Percentiles rank a stretch among this genome's conserved stretches.
These are phyloP conservation scores for Zeus faber DNA, from an alignment of 2,113 vertebrate species.

Conservation along the genomic window DNA sequence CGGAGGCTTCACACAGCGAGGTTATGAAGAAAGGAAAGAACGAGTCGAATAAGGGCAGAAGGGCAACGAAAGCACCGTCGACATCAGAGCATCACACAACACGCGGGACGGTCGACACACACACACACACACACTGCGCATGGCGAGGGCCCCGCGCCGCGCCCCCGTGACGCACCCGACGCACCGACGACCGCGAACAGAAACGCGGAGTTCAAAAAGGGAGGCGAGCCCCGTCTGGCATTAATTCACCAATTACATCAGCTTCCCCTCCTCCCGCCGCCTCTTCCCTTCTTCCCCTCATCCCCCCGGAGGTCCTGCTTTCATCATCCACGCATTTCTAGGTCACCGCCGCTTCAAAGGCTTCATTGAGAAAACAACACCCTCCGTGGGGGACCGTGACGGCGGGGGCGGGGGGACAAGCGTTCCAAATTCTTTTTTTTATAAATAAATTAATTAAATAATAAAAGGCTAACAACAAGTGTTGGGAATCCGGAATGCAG, in stretches of 20 bases:
- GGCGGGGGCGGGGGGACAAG: slow-evolving; percentile 31
- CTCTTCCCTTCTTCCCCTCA: neutral
- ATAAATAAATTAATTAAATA: too few species aligned
- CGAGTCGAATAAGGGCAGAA: too few species aligned
- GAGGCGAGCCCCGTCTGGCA: slow-evolving; percentile 8
- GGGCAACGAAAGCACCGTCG: too few species aligned
- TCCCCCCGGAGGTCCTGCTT: slow-evolving; percentile 14
- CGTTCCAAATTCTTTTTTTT: too few species aligned
- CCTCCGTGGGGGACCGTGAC: slow-evolving; percentile 38
- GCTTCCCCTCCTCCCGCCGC: slow-evolving; percentile 1
- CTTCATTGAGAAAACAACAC: slow-evolving; percentile 40
- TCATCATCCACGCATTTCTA: slow-evolving; percentile 39
- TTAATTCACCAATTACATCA: slow-evolving; percentile 13
- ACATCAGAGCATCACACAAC: too few species aligned
- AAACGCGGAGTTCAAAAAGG: slow-evolving; percentile 12
- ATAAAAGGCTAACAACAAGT: too few species aligned
- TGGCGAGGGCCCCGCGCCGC: too few species aligned
- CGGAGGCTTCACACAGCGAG: too few species aligned
- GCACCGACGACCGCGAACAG: neutral
- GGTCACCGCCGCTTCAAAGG: slow-evolving; percentile 72
- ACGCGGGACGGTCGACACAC: too few species aligned
- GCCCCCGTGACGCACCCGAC: neutral
- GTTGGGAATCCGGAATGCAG: too few species aligned
- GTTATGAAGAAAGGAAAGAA: too few species aligned
- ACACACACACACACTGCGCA: too few species aligned